These are phyloP conservation scores for Labrus mixtus DNA, from an alignment of 2,113 vertebrate species.

Conservation along the genomic window DNA sequence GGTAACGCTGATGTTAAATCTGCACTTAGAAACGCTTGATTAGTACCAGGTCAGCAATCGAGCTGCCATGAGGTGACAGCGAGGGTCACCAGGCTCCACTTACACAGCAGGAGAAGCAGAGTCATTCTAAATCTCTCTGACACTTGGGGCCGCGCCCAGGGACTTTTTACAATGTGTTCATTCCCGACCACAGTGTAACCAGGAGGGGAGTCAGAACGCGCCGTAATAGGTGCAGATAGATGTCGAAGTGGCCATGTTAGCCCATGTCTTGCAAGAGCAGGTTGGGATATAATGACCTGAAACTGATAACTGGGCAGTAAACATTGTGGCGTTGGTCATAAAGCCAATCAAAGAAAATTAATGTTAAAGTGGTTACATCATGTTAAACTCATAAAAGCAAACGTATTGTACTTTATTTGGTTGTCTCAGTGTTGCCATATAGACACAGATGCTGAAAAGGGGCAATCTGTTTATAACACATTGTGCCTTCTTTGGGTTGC, in stretches of 20 bases:
- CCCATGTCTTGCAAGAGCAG: conserved; percentile 9
- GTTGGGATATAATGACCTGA: conserved; percentile 12
- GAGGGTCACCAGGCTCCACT: conserved; percentile 58
- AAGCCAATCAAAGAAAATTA: conserved; percentile 11
- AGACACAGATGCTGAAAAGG: background rate
- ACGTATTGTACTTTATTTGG: background rate
- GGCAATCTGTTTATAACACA: background rate
- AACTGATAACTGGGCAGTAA: conserved; percentile 9
- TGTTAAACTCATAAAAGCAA: conserved; percentile 6
- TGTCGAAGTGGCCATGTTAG: conserved; percentile 18
- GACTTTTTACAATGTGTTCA: conserved; percentile 35
- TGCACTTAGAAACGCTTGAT: conserved; percentile 60
- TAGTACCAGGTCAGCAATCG: conserved; percentile 54
- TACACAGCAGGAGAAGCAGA: conserved; percentile 60
- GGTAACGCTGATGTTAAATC: conserved; percentile 53
- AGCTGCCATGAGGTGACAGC: conserved; percentile 42
- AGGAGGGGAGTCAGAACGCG: conserved; percentile 7
- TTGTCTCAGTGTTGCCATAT: background rate
- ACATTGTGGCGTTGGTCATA: background rate
- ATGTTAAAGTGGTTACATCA: conserved; percentile 6
- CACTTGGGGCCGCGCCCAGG: conserved; percentile 61
- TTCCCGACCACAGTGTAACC: conserved; percentile 36
- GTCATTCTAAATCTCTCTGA: conserved; percentile 65
- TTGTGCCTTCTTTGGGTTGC: background rate
- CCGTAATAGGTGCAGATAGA: conserved; percentile 48